phyloP scores from a whole-genome alignment of 2,113 vertebrate genomes.

The Symphodus melops region DNA sequence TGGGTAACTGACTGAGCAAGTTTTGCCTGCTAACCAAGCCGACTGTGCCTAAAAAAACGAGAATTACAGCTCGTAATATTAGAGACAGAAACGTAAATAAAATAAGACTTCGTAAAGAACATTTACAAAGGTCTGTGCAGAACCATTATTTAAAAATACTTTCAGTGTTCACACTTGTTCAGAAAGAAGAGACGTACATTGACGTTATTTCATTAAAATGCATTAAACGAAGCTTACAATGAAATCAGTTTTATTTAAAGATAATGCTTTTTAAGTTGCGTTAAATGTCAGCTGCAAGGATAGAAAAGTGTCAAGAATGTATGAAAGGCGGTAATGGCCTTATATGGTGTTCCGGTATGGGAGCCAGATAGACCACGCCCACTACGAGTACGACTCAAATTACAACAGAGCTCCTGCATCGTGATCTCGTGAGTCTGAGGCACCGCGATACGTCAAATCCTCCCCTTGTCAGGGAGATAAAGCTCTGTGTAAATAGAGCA shows the following conservation, averaged over 20 bases:
- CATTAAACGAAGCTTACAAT: not conserved
- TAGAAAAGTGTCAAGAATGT: not conserved
- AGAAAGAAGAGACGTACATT: not conserved
- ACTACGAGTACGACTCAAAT: not conserved
- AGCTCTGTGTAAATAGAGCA: not conserved
- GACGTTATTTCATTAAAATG: not conserved
- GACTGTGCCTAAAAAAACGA: not conserved
- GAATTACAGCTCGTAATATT: not conserved
- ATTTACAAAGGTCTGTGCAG: not conserved
- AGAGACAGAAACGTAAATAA: not conserved
- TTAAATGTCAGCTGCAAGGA: not conserved
- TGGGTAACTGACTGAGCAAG: not conserved
- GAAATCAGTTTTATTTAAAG: not conserved
- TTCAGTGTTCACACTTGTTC: not conserved
- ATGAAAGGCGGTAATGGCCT: not conserved
- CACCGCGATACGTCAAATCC: constrained; percentile 35
- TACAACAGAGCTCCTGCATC: not conserved
- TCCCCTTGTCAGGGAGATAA: constrained; percentile 17
- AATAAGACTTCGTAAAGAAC: too few species aligned
- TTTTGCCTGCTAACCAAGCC: not conserved
- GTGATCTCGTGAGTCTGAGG: constrained; percentile 31
- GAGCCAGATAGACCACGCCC: constrained; percentile 12
- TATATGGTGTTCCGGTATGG: constrained; percentile 57
- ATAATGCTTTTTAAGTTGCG: not conserved
- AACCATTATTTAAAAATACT: not conserved